Percentiles rank a stretch among this genome's conserved stretches.
phyloP scores from a whole-genome alignment of 2,113 vertebrate species.

The Anas platyrhynchos region DNA sequence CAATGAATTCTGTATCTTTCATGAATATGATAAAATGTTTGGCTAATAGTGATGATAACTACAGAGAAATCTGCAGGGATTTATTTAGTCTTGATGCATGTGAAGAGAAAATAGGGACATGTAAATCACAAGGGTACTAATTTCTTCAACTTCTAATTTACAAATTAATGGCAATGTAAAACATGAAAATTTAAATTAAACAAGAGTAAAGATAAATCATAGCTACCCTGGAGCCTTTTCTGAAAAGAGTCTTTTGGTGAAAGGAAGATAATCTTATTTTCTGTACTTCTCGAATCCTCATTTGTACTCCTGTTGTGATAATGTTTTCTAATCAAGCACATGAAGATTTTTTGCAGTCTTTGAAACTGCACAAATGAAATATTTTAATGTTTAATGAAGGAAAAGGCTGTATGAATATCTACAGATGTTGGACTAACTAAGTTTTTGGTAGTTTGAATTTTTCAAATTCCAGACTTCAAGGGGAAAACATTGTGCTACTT shows the following conservation, averaged over 20 bases:
- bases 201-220: not conserved
- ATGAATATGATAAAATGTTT: not conserved
- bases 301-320: not conserved
- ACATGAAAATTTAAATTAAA: not conserved
- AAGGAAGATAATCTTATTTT: not conserved
- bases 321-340: not conserved
- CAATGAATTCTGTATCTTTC: not conserved
- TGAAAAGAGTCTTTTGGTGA: not conserved
- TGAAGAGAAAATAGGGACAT: not conserved
- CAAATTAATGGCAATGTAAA: slow-evolving; percentile 10
- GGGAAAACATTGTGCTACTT: not conserved
- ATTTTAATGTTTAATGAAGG: not conserved
- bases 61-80: not conserved
- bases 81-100: not conserved
- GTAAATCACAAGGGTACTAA: not conserved
- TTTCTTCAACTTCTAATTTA: slow-evolving; percentile 23
- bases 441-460: not conserved
- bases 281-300: not conserved
- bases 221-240: not conserved
- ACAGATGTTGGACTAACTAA: not conserved
- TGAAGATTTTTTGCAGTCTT: not conserved
- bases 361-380: not conserved
- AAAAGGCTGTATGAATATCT: not conserved
- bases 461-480: not conserved
- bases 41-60: not conserved